phyloP scores from a whole-genome alignment of 2,797 vertebrate species.

The Siniperca undulata region DNA sequence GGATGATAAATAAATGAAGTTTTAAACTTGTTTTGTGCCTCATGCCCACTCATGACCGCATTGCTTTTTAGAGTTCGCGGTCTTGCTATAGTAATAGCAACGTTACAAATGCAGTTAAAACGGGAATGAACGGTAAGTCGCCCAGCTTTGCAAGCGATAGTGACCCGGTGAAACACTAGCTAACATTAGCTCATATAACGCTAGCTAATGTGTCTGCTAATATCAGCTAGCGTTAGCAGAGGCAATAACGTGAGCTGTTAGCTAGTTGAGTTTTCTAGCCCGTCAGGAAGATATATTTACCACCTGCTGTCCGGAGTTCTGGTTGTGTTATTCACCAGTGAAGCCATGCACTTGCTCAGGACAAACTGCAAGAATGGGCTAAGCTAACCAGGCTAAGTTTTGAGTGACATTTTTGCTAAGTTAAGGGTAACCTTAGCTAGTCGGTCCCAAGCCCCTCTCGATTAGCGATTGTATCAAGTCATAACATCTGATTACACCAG shows the following conservation, averaged over 20 bases:
- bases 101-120: constrained; percentile 2
- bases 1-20: constrained; percentile 65
- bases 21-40: constrained; percentile 43
- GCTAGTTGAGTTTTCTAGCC: background rate
- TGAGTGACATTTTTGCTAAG: background rate
- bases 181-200: constrained; percentile 44
- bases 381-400: constrained; percentile 52
- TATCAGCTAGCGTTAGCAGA: constrained; percentile 1
- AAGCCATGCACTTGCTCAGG: background rate
- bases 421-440: background rate
- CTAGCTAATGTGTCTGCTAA: constrained; percentile 26
- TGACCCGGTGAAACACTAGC: constrained; percentile 46
- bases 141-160: constrained; percentile 13
- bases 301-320: background rate
- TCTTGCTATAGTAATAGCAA: background rate
- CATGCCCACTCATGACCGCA: background rate
- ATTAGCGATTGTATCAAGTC: background rate
- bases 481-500: background rate
- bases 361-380: background rate
- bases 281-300: fast-evolving
- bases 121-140: constrained; percentile 63
- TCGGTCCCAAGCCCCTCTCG: background rate
- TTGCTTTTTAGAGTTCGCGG: background rate
- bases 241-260: background rate
- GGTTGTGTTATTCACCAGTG: background rate